Base-by-base conservation (phyloP, 37 sponge, comb jelly and placozoan species). In the Beroe forskalii region DNA sequence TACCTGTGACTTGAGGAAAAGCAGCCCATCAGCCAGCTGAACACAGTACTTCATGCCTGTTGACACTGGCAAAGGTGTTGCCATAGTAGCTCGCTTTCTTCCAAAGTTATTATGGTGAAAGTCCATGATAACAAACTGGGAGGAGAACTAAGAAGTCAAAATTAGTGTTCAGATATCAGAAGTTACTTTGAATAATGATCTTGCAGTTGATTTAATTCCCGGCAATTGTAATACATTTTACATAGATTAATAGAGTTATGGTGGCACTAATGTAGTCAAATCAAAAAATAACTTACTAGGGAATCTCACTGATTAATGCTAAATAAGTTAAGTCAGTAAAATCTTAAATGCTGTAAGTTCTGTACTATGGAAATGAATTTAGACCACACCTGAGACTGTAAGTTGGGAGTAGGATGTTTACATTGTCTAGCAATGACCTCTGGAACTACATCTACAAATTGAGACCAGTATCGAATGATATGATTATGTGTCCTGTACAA, bases 401-500 rank as follows among this genome's bases (percentile, higher is more conserved):
- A 35, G 55, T 80, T 80, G 3, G 86, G 86, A 43, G 55, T 44
- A 38, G 86, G 86, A 27, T 80, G 86, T 80, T 80, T 80, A 37
- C 86, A 44, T 38, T 80, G 86, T 80, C 86, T 3, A 24, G 90
- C 66, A 67, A 95, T 94, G 55, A 66, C 62, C 20, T 91, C 91
- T 0, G 94, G 94, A 37, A 95, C 92, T 43, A 75, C 32, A 62
- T 93, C 92, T 41, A 95, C 91, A 92, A 95, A 95, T 67, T 95
- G 94, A n/a, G 94, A 90, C 94, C 94, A 94, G 76, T 90, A 95
- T 30, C 92, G 90, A 0, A 95, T 92, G 20, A 95, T 91, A 41
- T 94, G 91, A 33, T 38, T 89, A 31, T 95, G 96, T 0, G 96
- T 92, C 0, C 92, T 89, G 66, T 28, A 63, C 4, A 19, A 17